Percentiles rank a stretch among this genome's conserved stretches.
Conservation (phyloP, 2,888 invertebrate species). For the Phymatocera aterrima region DNA sequence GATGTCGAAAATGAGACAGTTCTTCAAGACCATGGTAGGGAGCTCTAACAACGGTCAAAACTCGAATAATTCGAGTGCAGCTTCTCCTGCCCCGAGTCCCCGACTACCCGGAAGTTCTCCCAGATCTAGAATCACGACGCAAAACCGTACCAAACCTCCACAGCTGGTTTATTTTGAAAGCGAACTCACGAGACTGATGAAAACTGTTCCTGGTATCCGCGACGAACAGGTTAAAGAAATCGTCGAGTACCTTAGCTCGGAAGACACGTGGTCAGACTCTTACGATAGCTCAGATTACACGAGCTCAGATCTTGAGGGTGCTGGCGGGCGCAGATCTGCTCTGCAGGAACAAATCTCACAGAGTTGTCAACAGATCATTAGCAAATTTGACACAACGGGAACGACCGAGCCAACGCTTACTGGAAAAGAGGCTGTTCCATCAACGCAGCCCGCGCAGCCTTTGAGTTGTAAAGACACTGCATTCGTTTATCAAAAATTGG, state of each 20-base stretch:
- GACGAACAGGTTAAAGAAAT: conserved; percentile 94
- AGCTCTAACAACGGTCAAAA: conserved; percentile 75
- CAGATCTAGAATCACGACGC: conserved; percentile 57
- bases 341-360: conserved; percentile 91
- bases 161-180: conserved; percentile 93
- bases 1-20: conserved; percentile 96
- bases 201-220: conserved; percentile 93
- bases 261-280: conserved; percentile 95
- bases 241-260: conserved; percentile 93
- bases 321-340: conserved; percentile 80
- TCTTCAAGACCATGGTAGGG: conserved; percentile 94
- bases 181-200: conserved; percentile 92
- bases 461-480: conserved; percentile 84
- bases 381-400: conserved; percentile 83
- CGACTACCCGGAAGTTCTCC: conserved; percentile 64
- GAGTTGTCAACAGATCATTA: conserved; percentile 91
- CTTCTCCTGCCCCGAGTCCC: conserved; percentile 77
- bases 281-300: conserved; percentile 95
- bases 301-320: conserved; percentile 89
- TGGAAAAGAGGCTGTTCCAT: conserved; percentile 54
- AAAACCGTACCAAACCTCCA: conserved; percentile 85
- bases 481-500: conserved; percentile 90
- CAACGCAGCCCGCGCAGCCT: conserved; percentile 74
- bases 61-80: conserved; percentile 77
- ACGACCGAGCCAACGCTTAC: conserved; percentile 50